Evolutionary conservation across 1,140 invertebrate species (phyloP).

Genomic region (Cyclina sinensis): DNA sequence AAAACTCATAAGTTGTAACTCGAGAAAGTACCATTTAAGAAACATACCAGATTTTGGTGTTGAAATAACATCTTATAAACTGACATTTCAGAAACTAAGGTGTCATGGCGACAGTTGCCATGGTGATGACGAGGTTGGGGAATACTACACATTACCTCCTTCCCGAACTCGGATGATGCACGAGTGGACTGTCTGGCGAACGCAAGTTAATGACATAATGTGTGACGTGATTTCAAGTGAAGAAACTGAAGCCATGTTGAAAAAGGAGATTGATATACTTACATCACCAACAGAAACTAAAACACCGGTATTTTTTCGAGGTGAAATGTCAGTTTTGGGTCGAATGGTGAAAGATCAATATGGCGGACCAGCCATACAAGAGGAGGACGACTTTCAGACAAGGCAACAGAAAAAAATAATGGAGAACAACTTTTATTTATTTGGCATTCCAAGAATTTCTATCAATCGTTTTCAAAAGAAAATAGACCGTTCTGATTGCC

Average conservation of each 20-base stretch:
- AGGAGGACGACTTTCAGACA: not conserved
- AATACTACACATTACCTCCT: slow-evolving; percentile 23
- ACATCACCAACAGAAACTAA: not conserved
- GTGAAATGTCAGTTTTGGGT: slow-evolving; percentile 9
- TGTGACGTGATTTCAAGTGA: not conserved
- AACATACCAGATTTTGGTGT: too few species aligned
- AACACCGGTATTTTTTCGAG: slow-evolving; percentile 33
- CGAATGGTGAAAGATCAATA: slow-evolving; percentile 24
- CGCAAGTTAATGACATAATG: slow-evolving; percentile 6
- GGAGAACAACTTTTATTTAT: slow-evolving; percentile 37
- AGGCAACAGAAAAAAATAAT: slow-evolving; percentile 15
- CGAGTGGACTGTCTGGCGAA: slow-evolving; percentile 38
- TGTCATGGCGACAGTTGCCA: not conserved
- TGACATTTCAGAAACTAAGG: not conserved
- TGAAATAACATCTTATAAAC: too few species aligned
- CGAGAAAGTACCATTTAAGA: too few species aligned
- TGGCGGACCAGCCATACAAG: not conserved
- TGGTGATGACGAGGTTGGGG: slow-evolving; percentile 6
- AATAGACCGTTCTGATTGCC: too few species aligned
- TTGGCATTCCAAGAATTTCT: slow-evolving; percentile 31
- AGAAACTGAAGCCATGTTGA: not conserved
- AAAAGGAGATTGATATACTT: not conserved
- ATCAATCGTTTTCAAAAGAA: not conserved
- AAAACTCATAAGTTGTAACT: too few species aligned
- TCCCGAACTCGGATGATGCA: not conserved